Evolutionary conservation across 2,888 invertebrate genomes (phyloP), one percentile per base, ranked within the genome.

Genomic region (Dolichopus griseipennis): DNA sequence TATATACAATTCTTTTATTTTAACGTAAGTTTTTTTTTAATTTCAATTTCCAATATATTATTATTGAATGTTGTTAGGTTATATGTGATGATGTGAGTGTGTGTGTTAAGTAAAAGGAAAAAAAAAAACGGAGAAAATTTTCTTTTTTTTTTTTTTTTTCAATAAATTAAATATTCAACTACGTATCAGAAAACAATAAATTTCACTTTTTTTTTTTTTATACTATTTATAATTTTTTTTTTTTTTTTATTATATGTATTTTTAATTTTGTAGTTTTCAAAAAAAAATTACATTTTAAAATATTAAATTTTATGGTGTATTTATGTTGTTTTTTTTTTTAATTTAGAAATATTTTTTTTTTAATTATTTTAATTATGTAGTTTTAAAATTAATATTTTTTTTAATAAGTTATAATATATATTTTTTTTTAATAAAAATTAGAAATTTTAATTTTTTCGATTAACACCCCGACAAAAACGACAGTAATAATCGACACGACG

Each of bases 401-500:
- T 37, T 37, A 10, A 37, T 37, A 37, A 2, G 27, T 27, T 27
- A 37, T 7, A 7, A 7, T 37, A 37, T 12, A 37, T 7, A 5
- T 10, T 37, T 37, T 37, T 37, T 10, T 10, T 10, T 10, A 7
- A 37, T 37, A 5, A 37, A 37, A 27, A 37, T 2, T 65, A 61
- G 21, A 12, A 67, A 52, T 66, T 64, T 67, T 64, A 65, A 69
- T 67, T 68, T 70, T 67, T 52, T 52, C 52, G n/a, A 52, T 15
- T 52, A 15, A 52, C 52, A 52, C n/a, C 6, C 18, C 52, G 52
- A 52, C 67, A 34, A 67, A 27, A 69, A 70, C 70, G 71, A 72
- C 72, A 72, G 67, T 65, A 68, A 69, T 69, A 72, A 74, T 74
- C 74, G 75, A 75, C 72, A 74, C 74, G 75, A 76, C 75, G 74